Conservation (phyloP, 2,888 invertebrate species). For the Rosalia funebris region DNA sequence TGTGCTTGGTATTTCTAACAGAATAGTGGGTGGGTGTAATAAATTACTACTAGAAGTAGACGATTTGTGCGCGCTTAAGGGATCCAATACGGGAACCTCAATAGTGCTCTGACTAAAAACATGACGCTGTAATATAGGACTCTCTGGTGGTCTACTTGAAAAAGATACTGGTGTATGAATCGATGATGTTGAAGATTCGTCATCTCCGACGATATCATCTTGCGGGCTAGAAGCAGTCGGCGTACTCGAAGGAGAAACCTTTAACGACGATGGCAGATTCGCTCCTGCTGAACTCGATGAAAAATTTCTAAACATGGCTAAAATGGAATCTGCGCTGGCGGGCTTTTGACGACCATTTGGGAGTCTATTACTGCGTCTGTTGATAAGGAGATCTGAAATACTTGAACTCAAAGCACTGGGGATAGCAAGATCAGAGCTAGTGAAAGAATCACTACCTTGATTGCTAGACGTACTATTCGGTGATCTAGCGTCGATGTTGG, state of each 20-base stretch:
- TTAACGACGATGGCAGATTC: slow-evolving; percentile 71
- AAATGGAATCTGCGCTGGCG: slow-evolving; percentile 81
- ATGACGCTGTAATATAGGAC: slow-evolving; percentile 66
- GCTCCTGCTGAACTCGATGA: slow-evolving; percentile 71
- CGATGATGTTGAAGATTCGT: slow-evolving; percentile 78
- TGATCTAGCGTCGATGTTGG: slow-evolving; percentile 71
- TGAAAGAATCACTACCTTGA: slow-evolving; percentile 81
- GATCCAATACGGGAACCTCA: slow-evolving; percentile 74
- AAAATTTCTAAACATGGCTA: slow-evolving; percentile 82
- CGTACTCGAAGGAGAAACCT: slow-evolving; percentile 75
- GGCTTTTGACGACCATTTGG: slow-evolving; percentile 70
- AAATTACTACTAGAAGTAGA: slow-evolving; percentile 69
- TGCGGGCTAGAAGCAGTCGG: slow-evolving; percentile 81
- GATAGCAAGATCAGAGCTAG: slow-evolving; percentile 75
- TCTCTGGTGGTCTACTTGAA: slow-evolving; percentile 70
- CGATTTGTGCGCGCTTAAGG: slow-evolving; percentile 74
- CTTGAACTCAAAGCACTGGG: slow-evolving; percentile 71
- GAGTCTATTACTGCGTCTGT: slow-evolving; percentile 49
- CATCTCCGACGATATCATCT: slow-evolving; percentile 75
- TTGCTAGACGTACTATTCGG: slow-evolving; percentile 78
- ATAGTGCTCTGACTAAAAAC: slow-evolving; percentile 62
- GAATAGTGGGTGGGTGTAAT: slow-evolving; percentile 78
- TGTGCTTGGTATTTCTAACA: slow-evolving; percentile 79
- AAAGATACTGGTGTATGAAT: slow-evolving; percentile 71
- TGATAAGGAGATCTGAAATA: slow-evolving; percentile 61